These are phyloP conservation scores for Lagocephalus sceleratus DNA, from an alignment of 2,797 vertebrate genomes.

Conservation along the genomic window DNA sequence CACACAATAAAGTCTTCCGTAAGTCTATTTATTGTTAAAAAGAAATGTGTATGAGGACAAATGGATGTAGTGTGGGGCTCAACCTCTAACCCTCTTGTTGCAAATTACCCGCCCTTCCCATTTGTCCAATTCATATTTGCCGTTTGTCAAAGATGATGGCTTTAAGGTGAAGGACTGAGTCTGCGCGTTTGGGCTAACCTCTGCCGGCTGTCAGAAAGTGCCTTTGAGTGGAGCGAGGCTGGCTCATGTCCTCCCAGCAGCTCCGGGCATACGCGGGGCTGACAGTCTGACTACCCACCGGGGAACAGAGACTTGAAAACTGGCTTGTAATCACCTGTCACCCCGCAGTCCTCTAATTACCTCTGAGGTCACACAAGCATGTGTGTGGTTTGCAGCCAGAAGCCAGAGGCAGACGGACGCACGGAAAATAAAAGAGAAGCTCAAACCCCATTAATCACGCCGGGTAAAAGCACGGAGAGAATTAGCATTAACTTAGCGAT, in stretches of 20 bases:
- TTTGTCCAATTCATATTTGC: constrained; percentile 57
- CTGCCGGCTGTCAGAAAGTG: constrained; percentile 49
- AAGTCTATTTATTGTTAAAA: too few relatives aligned
- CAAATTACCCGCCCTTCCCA: too few relatives aligned
- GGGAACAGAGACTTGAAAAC: constrained; percentile 31
- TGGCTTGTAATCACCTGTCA: constrained; percentile 48
- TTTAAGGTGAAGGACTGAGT: too few relatives aligned
- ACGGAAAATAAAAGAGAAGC: constrained; percentile 20
- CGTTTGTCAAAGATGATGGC: constrained; percentile 42
- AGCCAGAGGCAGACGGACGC: constrained; percentile 23
- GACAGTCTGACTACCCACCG: constrained; percentile 30
- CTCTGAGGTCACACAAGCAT: constrained; percentile 26
- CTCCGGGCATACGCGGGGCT: constrained; percentile 17
- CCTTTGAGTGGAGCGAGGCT: constrained; percentile 39
- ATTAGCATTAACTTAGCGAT: constrained; percentile 23
- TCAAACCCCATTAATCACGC: constrained; percentile 34
- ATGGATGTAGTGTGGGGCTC: constrained; percentile 46
- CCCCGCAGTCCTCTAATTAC: constrained; percentile 31
- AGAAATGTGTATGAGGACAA: constrained; percentile 14
- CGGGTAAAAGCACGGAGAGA: constrained; percentile 22
- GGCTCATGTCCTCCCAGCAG: constrained; percentile 27
- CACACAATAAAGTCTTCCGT: too few relatives aligned
- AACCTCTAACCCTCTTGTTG: too few relatives aligned
- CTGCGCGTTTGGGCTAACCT: too few relatives aligned
- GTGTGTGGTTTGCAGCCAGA: constrained; percentile 31